Conservation (phyloP, 2,113 vertebrate genomes). For the Bettongia penicillata region DNA sequence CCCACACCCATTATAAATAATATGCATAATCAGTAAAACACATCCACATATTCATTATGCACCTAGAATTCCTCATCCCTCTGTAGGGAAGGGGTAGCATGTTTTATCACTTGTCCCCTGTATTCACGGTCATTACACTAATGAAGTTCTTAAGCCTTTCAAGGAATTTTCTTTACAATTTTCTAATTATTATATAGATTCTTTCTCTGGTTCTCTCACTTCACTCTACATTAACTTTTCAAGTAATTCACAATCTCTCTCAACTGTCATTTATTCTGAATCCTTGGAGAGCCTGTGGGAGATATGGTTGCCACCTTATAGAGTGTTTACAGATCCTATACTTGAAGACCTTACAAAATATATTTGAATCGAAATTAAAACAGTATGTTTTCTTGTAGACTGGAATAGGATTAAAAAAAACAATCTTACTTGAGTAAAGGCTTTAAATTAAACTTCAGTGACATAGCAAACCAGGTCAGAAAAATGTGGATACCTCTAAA, state of each 20-base stretch:
- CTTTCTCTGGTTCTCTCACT: neutral
- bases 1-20: neutral
- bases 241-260: neutral
- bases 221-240: neutral
- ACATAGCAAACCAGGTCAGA: slow-evolving; percentile 54
- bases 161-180: neutral
- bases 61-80: neutral
- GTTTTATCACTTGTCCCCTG: neutral
- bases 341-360: slow-evolving; percentile 9
- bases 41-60: neutral
- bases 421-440: slow-evolving; percentile 7
- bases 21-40: neutral
- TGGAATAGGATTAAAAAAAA: slow-evolving; percentile 10
- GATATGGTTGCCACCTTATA: slow-evolving; percentile 6
- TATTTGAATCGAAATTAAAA: slow-evolving; percentile 43
- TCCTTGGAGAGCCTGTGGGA: neutral
- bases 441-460: slow-evolving; percentile 55
- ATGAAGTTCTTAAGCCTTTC: neutral
- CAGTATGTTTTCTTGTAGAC: slow-evolving; percentile 41
- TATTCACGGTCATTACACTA: neutral
- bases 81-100: neutral
- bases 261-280: neutral
- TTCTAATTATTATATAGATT: neutral
- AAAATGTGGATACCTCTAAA: slow-evolving; percentile 54
- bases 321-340: neutral